A percentile compares a stretch with the other conserved stretches of the same genome.
These are phyloP conservation scores for Ascidia mentula DNA, from an alignment of 23 tunicate genomes.

Conservation along the genomic window DNA sequence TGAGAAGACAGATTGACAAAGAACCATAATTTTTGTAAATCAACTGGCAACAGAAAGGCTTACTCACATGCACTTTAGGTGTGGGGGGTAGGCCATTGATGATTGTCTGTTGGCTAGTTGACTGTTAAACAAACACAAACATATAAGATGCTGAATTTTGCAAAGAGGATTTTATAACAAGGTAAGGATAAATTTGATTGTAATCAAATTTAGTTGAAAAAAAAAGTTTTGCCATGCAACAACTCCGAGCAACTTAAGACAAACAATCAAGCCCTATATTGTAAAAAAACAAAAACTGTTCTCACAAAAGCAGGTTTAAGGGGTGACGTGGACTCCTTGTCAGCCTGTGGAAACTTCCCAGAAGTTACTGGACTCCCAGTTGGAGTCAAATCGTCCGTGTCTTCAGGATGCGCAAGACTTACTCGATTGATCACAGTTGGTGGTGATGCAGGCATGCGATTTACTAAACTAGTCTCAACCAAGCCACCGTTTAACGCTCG, in stretches of 20 bases:
- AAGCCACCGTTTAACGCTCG: conserved; percentile 46
- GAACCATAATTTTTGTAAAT: too few species aligned
- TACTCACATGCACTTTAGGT: conserved; percentile 97
- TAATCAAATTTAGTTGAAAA: too few species aligned
- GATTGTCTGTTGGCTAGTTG: conserved; percentile 27
- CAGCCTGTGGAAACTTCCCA: conserved; percentile 30
- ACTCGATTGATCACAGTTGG: conserved; percentile 51
- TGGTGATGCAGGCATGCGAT: conserved; percentile 30
- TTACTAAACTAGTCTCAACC: conserved; percentile 38
- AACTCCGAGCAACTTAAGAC: background rate
- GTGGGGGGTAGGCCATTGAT: conserved; percentile 97
- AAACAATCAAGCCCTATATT: background rate
- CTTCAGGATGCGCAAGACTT: conserved; percentile 11
- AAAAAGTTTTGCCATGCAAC: background rate
- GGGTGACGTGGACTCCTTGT: conserved; percentile 7
- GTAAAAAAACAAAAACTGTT: conserved; percentile 7
- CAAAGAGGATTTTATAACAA: too few species aligned
- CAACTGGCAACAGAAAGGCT: background rate
- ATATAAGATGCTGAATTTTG: too few species aligned
- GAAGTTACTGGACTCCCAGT: conserved; percentile 65
- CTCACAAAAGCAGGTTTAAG: conserved; percentile 38
- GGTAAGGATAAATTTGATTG: too few species aligned
- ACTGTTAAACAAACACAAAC: conserved; percentile 29
- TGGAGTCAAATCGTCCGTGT: conserved; percentile 66
- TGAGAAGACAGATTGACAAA: too few species aligned